Evolutionary conservation across 2,888 invertebrate genomes (phyloP), one percentile per base, ranked within the genome.

Genomic region (Oscheius onirici): DNA sequence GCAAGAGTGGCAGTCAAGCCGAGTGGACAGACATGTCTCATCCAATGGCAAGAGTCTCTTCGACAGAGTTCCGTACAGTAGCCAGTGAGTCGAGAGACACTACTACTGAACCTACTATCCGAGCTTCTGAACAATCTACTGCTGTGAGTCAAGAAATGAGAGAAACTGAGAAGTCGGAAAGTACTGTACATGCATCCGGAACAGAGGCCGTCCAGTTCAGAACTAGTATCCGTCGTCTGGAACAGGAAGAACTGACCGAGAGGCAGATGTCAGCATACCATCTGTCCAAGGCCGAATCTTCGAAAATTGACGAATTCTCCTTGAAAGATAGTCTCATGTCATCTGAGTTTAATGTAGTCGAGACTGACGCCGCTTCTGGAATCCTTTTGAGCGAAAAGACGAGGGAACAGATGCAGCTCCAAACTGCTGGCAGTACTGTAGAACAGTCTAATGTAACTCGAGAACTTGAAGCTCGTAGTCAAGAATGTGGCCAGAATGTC

Each of bases 311-410:
- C 40, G 79, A 79, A 55, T 79, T 79, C 43, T 69, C 73, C 24
- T 67, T 68, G 5, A 75, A 75, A 40, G 73, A 70, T 34, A 73
- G 73, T 26, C 77, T 73, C 44, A 41, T 75, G 63, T 66, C 67
- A 20, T 76, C 79, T 41, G 74, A 75, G 51, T 77, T 73, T 75
- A 75, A 79, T 55, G 73, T 79, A 3, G 75, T 79, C 22, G 76
- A 79, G n/a, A 75, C 69, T 49, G 74, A 77, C 24, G 71, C 69
- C 26, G 72, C 70, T n/a, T 72, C 76, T 43, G 63, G 72, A 20
- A 77, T 79, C 15, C 70, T 73, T 66, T 75, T 75, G 74, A 75
- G 69, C 41, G 75, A 77, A 20, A 46, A 3, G 10, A 24, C 26
- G 1, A 5, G 34, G 5, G 63, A 63, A 20, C 63, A 63, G 20